These are phyloP conservation scores for Drosophila leonis DNA, from an alignment of 2,888 invertebrate genomes.

Conservation along the genomic window DNA sequence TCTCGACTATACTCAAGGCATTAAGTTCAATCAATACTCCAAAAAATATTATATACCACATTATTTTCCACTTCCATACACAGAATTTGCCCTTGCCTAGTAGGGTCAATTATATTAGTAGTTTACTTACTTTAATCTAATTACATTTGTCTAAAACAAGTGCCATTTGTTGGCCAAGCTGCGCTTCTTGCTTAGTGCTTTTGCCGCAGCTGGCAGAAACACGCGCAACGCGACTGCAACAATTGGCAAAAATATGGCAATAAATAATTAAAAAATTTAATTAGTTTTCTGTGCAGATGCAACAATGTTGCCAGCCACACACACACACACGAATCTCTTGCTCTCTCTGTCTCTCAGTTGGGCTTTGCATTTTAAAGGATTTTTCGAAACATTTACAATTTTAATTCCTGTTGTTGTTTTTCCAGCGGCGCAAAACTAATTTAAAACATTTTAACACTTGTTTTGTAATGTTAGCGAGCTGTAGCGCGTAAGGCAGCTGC, in stretches of 20 bases:
- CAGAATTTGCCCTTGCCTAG: background rate
- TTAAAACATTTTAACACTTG: constrained; percentile 81
- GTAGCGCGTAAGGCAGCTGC: constrained; percentile 6
- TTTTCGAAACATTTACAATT: constrained; percentile 52
- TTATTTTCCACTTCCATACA: background rate
- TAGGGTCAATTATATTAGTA: background rate
- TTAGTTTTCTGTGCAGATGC: constrained; percentile 59
- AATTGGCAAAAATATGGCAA: constrained; percentile 45
- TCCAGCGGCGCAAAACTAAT: constrained; percentile 70
- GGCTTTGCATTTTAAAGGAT: constrained; percentile 43
- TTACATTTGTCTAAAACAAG: background rate
- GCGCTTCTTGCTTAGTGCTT: background rate
- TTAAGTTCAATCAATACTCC: too few species aligned
- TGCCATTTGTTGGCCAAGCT: background rate
- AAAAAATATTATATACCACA: too few species aligned
- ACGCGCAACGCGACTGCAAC: constrained; percentile 8
- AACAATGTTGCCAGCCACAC: constrained; percentile 25
- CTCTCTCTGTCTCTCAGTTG: background rate
- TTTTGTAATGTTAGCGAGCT: constrained; percentile 48
- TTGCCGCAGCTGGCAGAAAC: constrained; percentile 7
- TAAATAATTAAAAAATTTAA: constrained; percentile 73
- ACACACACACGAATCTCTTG: constrained; percentile 2
- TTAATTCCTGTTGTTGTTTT: constrained; percentile 41
- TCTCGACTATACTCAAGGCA: too few species aligned
- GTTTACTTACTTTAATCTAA: constrained; percentile 1